phyloP scores from a whole-genome alignment of 2,113 vertebrate genomes.

The Aegithalos caudatus region DNA sequence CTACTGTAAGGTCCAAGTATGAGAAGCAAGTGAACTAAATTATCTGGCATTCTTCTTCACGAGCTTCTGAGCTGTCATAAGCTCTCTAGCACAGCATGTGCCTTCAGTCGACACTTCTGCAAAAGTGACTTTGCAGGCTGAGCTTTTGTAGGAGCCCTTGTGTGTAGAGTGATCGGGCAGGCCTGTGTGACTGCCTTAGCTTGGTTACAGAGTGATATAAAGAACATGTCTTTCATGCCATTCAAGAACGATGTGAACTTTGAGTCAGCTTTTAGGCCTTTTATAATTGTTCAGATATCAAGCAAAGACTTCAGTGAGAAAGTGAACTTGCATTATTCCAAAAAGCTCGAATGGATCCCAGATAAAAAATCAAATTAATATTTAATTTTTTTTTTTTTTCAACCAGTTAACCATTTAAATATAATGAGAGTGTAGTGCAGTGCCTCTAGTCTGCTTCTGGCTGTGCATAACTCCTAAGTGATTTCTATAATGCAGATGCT shows the following conservation, averaged over 20 bases:
- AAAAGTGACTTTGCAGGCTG: not conserved
- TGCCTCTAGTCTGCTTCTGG: not conserved
- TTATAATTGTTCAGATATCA: not conserved
- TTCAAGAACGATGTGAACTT: not conserved
- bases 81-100: not conserved
- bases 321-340: not conserved
- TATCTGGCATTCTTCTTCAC: not conserved
- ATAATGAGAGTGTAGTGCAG: not conserved
- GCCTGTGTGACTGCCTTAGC: not conserved
- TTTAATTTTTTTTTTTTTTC: not conserved
- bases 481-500: not conserved
- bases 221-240: not conserved
- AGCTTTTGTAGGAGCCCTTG: not conserved
- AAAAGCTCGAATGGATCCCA: not conserved
- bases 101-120: not conserved
- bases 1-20: not conserved
- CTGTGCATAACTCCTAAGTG: not conserved
- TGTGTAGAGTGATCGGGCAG: not conserved
- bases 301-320: not conserved
- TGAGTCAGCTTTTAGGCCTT: not conserved
- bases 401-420: not conserved
- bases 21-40: not conserved
- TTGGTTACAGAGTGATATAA: not conserved
- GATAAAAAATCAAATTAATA: not conserved
- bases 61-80: not conserved